Conservation (phyloP, 2,888 invertebrate genomes). For the Cheilosia pagana region DNA sequence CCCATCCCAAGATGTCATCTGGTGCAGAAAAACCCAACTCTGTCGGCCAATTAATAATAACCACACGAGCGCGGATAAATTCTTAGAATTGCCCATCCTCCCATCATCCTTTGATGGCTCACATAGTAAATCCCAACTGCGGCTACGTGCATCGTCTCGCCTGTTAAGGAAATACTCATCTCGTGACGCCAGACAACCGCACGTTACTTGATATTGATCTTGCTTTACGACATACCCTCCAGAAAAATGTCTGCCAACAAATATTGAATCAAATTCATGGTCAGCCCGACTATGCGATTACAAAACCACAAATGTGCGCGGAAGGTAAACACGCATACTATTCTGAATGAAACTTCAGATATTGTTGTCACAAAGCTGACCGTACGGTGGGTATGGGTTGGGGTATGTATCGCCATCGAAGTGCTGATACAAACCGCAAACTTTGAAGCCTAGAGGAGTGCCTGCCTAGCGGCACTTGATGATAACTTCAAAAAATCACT, state of each 20-base stretch:
- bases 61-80: conserved; percentile 4
- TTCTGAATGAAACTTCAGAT: conserved; percentile 48
- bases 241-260: conserved; percentile 37
- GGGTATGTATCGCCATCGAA: background rate
- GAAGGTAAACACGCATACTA: conserved; percentile 27
- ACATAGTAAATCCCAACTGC: conserved; percentile 12
- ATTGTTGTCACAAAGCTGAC: conserved; percentile 8
- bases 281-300: conserved; percentile 56
- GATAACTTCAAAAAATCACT: background rate
- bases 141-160: conserved; percentile 39
- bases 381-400: too few species aligned
- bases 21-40: conserved; percentile 10
- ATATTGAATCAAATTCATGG: conserved; percentile 70
- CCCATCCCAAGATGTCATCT: background rate
- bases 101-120: conserved; percentile 36
- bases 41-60: conserved; percentile 40
- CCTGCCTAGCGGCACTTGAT: background rate
- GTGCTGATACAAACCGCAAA: background rate
- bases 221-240: conserved; percentile 37
- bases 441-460: background rate
- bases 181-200: conserved; percentile 55
- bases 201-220: conserved; percentile 69
- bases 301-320: conserved; percentile 62
- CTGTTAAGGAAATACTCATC: conserved; percentile 63
- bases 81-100: conserved; percentile 46